phyloP scores from a whole-genome alignment of 1,140 invertebrate genomes.

The Nixonia krombeini region DNA sequence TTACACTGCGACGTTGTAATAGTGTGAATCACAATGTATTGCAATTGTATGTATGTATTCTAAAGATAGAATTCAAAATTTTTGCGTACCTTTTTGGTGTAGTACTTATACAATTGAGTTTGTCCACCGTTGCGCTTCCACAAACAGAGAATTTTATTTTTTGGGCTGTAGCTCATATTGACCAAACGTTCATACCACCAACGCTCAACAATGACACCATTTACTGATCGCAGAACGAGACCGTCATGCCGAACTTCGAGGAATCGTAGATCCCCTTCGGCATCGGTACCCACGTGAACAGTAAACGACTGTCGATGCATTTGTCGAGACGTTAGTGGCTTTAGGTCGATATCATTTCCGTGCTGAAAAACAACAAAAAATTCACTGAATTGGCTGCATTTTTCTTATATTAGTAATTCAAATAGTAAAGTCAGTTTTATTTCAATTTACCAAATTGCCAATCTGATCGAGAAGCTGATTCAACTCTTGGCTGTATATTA shows the following conservation, averaged over 20 bases:
- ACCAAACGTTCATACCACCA: slow-evolving; percentile 99
- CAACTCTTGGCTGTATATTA: slow-evolving; percentile 97
- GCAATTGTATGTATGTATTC: too few relatives aligned
- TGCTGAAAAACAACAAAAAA: slow-evolving; percentile 73
- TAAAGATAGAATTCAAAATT: too few relatives aligned
- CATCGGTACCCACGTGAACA: slow-evolving; percentile 94
- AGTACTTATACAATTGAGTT: slow-evolving; percentile 98
- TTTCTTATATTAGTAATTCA: too few relatives aligned
- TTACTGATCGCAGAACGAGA: slow-evolving; percentile 91
- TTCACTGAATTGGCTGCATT: too few relatives aligned
- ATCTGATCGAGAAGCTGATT: slow-evolving; percentile 97
- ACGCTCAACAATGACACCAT: slow-evolving; percentile 94
- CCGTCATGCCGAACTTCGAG: slow-evolving; percentile 99
- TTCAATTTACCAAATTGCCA: slow-evolving; percentile 86
- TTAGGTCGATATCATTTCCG: slow-evolving; percentile 97
- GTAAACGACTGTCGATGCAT: slow-evolving; percentile 98
- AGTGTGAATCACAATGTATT: too few relatives aligned
- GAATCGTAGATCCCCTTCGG: slow-evolving; percentile 93
- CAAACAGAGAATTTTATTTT: slow-evolving; percentile 96
- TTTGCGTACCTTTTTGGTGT: slow-evolving; percentile 94
- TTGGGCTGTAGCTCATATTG: slow-evolving; percentile 99
- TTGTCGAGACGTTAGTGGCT: slow-evolving; percentile 90
- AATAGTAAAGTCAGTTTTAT: too few relatives aligned
- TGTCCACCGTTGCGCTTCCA: slow-evolving; percentile 93
- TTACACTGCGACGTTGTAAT: slow-evolving; percentile 95